Evolutionary conservation across 2,113 vertebrate genomes (phyloP).

Genomic region (Phrynocephalus versicolor): DNA sequence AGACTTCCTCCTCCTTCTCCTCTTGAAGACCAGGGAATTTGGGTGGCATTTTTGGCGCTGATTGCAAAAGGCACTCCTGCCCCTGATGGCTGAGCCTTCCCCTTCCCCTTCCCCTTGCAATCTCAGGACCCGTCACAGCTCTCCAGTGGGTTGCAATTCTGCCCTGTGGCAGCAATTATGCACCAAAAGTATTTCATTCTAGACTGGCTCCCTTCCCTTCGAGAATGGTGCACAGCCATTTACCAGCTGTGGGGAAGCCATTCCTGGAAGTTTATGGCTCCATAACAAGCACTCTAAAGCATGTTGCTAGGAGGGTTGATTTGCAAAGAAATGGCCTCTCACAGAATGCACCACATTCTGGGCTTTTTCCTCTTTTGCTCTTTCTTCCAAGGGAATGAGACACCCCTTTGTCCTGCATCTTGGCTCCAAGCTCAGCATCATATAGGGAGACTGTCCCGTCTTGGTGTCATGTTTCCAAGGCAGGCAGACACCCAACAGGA

Average conservation of each 20-base stretch:
- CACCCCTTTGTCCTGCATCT: background rate
- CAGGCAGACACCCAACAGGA: accelerated
- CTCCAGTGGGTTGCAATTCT: no score
- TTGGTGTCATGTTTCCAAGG: background rate
- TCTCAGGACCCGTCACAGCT: background rate
- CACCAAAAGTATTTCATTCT: constrained; percentile 37
- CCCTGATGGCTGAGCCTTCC: background rate
- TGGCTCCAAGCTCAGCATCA: background rate
- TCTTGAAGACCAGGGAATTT: background rate
- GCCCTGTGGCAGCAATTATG: accelerated
- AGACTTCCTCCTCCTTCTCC: background rate
- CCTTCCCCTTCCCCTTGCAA: background rate
- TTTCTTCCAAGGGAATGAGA: background rate
- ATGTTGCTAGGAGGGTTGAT: constrained; percentile 23
- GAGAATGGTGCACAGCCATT: constrained; percentile 14
- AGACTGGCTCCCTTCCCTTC: constrained; percentile 7
- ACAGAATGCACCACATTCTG: background rate
- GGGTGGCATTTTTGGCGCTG: background rate
- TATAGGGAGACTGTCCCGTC: background rate
- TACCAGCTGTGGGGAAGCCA: constrained; percentile 36
- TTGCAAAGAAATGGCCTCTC: background rate
- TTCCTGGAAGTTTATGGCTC: constrained; percentile 21
- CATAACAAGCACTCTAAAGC: constrained; percentile 32
- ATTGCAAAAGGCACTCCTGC: background rate
- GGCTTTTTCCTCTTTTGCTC: background rate